A percentile compares a stretch with the other conserved stretches of the same genome.
Conservation (phyloP, 2,113 vertebrate genomes). For the Triplophysa dalaica region DNA sequence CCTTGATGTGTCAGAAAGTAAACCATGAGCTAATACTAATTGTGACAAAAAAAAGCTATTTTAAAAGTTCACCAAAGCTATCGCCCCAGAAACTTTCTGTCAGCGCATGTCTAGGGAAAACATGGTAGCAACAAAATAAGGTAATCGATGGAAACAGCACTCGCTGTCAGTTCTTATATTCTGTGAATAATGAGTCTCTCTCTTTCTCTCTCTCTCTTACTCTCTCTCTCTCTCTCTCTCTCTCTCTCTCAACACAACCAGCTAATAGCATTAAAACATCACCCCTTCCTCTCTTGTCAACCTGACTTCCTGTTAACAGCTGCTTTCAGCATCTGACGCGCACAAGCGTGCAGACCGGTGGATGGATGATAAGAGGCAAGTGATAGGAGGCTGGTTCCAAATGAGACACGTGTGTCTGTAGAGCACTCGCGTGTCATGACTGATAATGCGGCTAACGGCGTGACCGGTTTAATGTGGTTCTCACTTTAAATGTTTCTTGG, state of each 20-base stretch:
- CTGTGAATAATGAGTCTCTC: slow-evolving; percentile 31
- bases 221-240: slow-evolving; percentile 12
- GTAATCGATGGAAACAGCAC: slow-evolving; percentile 19
- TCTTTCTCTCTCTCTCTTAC: slow-evolving; percentile 5
- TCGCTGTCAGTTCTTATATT: slow-evolving; percentile 23
- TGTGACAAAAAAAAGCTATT: not conserved
- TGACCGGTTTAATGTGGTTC: no score
- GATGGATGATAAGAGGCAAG: not conserved
- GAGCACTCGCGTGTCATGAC: no score
- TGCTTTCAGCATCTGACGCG: not conserved
- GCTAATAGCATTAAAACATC: slow-evolving; percentile 46
- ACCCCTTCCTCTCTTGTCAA: slow-evolving; percentile 31
- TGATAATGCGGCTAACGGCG: no score
- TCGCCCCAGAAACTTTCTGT: not conserved
- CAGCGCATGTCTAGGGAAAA: slow-evolving; percentile 2
- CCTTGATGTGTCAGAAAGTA: not conserved
- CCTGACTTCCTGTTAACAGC: slow-evolving; percentile 31
- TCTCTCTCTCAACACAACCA: slow-evolving; percentile 5
- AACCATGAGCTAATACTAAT: not conserved
- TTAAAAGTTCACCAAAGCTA: not conserved
- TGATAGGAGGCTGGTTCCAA: no score
- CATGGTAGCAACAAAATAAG: slow-evolving; percentile 14
- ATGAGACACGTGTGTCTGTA: no score
- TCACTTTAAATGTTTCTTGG: no score
- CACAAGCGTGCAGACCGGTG: not conserved